These are phyloP conservation scores for Pseudopodoces humilis DNA, from an alignment of 2,113 vertebrate genomes.

Conservation along the genomic window DNA sequence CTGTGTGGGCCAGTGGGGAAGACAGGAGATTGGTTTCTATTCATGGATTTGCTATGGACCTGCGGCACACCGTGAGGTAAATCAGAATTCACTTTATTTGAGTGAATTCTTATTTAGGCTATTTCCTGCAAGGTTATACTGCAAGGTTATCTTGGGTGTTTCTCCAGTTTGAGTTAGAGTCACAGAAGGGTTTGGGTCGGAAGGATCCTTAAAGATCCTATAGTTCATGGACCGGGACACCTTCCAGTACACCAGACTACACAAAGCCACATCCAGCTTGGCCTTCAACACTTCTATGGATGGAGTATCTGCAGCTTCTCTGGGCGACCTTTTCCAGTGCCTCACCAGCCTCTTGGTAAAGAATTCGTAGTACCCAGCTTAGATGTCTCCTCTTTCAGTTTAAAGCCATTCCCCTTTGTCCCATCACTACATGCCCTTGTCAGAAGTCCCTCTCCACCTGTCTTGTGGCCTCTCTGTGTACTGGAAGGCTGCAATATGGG, in stretches of 20 bases:
- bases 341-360: background rate
- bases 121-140: background rate
- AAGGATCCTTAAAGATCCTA: background rate
- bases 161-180: background rate
- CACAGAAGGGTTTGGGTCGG: background rate
- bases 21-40: background rate
- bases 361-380: background rate
- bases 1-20: background rate
- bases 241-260: background rate
- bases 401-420: background rate
- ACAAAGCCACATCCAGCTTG: background rate
- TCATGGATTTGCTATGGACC: background rate
- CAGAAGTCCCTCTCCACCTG: background rate
- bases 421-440: background rate
- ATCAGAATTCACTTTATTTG: background rate
- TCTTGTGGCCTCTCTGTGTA: background rate
- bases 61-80: background rate
- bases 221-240: background rate
- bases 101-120: background rate
- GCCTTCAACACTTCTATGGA: rapidly evolving
- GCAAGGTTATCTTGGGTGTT: background rate
- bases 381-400: background rate
- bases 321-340: background rate
- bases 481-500: background rate
- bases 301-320: background rate